phyloP scores from a whole-genome alignment of 2,113 vertebrate genomes.

The Xiphophorus maculatus region DNA sequence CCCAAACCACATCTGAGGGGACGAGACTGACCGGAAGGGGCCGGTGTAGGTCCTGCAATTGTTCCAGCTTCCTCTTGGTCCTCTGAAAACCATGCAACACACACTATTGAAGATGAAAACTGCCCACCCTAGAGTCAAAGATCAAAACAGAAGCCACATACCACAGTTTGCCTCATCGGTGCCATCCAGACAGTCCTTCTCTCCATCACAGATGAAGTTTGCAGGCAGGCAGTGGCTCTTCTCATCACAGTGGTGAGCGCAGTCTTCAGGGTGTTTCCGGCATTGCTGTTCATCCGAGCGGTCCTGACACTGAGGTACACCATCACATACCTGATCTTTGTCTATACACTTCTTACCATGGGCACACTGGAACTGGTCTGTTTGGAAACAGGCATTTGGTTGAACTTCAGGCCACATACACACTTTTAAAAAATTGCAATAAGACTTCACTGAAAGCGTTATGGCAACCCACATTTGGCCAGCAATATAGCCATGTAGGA shows the following conservation, averaged over 20 bases:
- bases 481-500: too few relatives aligned
- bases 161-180: conserved; percentile 81
- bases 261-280: conserved; percentile 56
- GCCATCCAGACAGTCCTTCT: conserved; percentile 82
- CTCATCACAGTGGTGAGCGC: conserved; percentile 81
- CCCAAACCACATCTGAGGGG: conserved; percentile 56
- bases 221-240: conserved; percentile 80
- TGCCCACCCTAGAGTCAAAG: background rate
- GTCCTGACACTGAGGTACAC: conserved; percentile 82
- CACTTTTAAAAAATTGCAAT: too few relatives aligned
- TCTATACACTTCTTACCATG: conserved; percentile 75
- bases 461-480: too few relatives aligned
- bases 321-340: conserved; percentile 79
- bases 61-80: conserved; percentile 1
- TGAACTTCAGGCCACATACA: too few relatives aligned
- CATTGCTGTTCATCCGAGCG: conserved; percentile 85
- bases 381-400: background rate
- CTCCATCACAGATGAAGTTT: conserved; percentile 84
- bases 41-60: background rate
- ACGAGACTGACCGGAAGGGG: background rate
- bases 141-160: conserved; percentile 9
- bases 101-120: background rate
- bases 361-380: conserved; percentile 82
- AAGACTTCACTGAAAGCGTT: too few relatives aligned
- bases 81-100: conserved; percentile 15